A percentile compares a stretch with the other conserved stretches of the same genome.
phyloP scores from a whole-genome alignment of 2,113 vertebrate species.

The Macrotus californicus region DNA sequence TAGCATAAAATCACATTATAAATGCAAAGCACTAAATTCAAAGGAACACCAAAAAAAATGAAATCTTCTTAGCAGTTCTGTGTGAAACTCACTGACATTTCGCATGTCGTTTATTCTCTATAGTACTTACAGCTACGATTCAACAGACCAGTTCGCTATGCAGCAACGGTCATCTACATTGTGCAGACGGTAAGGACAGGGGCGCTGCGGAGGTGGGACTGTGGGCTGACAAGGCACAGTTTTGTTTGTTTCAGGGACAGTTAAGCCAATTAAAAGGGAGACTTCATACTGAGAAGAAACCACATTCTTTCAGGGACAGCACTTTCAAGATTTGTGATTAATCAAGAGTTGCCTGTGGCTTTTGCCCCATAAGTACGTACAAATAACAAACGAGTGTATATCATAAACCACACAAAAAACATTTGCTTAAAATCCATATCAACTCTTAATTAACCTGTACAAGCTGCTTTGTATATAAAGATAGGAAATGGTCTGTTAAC shows the following conservation, averaged over 20 bases:
- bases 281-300: not conserved
- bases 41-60: not conserved
- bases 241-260: not conserved
- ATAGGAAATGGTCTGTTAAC: not conserved
- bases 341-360: not conserved
- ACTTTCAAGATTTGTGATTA: not conserved
- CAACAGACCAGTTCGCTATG: slow-evolving; percentile 81
- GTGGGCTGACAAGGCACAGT: no score
- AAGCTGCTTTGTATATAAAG: not conserved
- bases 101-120: slow-evolving; percentile 44
- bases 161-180: slow-evolving; percentile 84
- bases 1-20: not conserved
- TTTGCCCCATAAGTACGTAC: not conserved
- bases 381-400: not conserved
- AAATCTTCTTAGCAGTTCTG: not conserved
- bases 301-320: not conserved
- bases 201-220: not conserved
- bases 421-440: not conserved
- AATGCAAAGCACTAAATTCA: not conserved
- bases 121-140: slow-evolving; percentile 88
- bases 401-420: not conserved
- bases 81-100: not conserved
- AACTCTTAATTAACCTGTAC: not conserved
- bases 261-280: not conserved
- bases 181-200: slow-evolving; percentile 81